A percentile compares a stretch with the other conserved stretches of the same genome.
Conservation (phyloP, 92 coral and sea anemone genomes). For the Palythoa grandiflora region DNA sequence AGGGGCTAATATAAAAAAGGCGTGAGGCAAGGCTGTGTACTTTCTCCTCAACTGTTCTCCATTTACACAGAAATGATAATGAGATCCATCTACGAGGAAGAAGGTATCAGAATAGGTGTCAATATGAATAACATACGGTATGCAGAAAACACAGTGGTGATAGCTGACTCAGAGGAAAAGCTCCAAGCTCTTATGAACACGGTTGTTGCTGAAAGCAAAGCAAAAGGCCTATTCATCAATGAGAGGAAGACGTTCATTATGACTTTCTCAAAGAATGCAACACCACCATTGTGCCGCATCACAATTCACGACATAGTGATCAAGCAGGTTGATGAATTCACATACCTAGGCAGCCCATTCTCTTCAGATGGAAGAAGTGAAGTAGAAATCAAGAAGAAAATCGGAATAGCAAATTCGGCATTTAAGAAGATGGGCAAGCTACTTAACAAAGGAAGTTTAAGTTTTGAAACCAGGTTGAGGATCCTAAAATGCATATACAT, state of each 20-base stretch:
- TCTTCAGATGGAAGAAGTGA: background rate
- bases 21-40: too few species aligned
- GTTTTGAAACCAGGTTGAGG: background rate
- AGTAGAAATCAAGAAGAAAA: background rate
- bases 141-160: too few species aligned
- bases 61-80: too few species aligned
- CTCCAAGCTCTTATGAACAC: background rate
- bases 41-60: too few species aligned
- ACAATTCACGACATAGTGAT: too few species aligned
- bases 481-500: background rate
- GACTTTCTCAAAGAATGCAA: too few species aligned
- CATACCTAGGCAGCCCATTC: too few species aligned
- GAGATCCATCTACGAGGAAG: background rate
- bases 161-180: background rate
- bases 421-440: background rate
- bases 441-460: background rate
- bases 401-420: background rate
- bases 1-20: too few species aligned
- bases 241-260: too few species aligned
- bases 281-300: too few species aligned
- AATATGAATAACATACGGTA: background rate
- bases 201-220: background rate
- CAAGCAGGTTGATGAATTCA: too few species aligned
- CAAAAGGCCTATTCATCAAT: background rate
- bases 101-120: background rate